Percentiles rank a stretch among this genome's conserved stretches.
Evolutionary conservation across 1,140 invertebrate genomes (phyloP).

Genomic region (Cotesia chilonis): DNA sequence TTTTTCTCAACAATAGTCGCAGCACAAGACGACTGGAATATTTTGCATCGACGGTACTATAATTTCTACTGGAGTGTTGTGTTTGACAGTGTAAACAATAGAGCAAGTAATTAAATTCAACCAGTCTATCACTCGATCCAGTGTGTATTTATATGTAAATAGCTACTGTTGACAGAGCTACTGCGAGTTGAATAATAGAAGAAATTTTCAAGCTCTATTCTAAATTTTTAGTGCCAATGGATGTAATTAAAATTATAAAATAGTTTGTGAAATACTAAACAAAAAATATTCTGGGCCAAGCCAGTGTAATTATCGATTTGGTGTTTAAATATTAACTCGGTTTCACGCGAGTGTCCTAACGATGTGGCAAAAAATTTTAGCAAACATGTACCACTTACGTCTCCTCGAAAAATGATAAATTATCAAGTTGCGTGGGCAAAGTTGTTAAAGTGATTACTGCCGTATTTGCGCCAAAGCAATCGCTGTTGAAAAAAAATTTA

Average conservation of each 20-base stretch:
- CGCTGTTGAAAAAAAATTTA: slow-evolving; percentile 15
- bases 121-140: no score
- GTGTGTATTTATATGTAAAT: no score
- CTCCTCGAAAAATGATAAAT: slow-evolving; percentile 44
- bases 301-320: slow-evolving; percentile 2
- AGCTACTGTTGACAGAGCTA: no score
- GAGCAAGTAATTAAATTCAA: no score
- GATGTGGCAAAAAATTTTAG: slow-evolving; percentile 29
- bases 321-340: neutral
- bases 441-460: slow-evolving; percentile 32
- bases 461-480: slow-evolving; percentile 24
- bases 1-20: no score
- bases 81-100: no score
- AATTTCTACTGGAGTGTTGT: no score
- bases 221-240: neutral
- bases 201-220: neutral
- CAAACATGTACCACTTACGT: slow-evolving; percentile 29
- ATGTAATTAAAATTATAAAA: neutral
- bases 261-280: neutral
- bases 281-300: neutral
- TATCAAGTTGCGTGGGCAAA: slow-evolving; percentile 34
- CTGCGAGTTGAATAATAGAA: neutral
- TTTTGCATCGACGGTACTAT: no score
- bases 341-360: slow-evolving; percentile 9
- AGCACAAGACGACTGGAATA: no score